Base-by-base conservation (phyloP, 2,113 vertebrate genomes). In the Atractosteus spatula region DNA sequence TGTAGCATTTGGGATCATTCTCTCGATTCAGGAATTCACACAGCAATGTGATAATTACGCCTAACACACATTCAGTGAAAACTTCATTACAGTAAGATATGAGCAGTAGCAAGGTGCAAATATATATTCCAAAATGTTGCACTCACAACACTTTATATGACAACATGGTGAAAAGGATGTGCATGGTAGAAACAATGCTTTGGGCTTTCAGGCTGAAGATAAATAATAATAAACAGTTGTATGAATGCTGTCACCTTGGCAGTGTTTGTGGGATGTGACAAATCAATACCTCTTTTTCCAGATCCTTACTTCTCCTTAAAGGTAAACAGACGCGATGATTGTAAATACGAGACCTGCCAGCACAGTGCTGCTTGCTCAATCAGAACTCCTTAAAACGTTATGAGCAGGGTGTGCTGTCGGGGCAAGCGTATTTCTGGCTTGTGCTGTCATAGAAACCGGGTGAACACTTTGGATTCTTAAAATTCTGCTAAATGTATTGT, bases 31-130 rank as follows among this genome's bases (percentile, higher is more conserved):
- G 69, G 29, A 12, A 54, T 67, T 11, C 42, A 55, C 29, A 66
- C 51, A 81, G 78, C 78, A 77, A 89, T 73, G 90, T 90, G 91
- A 84, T 90, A 91, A 91, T 91, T 90, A 75, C 80, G 75, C 62
- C 68, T 79, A 77, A 57, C 77, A 70, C 79, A 81, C 71, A 85
- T 78, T 75, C 66, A 61, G 56, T 67, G 62, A 65, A 54, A 74
- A 45, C 57, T 55, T 74, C 74, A 78, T 79, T 74, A 79, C 79
- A 82, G 55, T 66, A 56, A 68, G 80, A 77, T 82, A 89, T 84
- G 87, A 80, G 84, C 84, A 74, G 85, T 78, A 76, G 76, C 75
- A 82, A 87, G 85, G 82, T 89, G 87, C 75, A 77, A 87, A 87
- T 72, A 59, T 75, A 66, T 74, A 78, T 66, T 11, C 59, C 44